Conservation (phyloP, 2,797 vertebrate genomes). For the Sylvilagus floridanus region DNA sequence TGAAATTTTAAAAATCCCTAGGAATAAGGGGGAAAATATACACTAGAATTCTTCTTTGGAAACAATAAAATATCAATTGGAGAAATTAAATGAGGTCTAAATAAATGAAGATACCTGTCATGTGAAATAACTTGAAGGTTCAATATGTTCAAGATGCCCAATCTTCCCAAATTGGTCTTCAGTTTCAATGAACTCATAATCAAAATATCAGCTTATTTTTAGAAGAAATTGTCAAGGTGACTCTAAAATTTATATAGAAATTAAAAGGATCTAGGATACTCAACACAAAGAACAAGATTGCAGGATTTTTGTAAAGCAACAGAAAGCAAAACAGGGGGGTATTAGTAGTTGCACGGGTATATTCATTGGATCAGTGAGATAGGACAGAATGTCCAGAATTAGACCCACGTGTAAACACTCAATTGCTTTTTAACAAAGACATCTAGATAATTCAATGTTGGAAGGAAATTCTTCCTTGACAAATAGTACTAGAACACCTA, state of each 20-base stretch:
- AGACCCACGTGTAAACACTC: neutral
- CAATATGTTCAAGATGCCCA: neutral
- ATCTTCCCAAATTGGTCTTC: neutral
- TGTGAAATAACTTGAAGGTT: neutral
- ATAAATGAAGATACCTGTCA: neutral
- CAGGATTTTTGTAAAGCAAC: neutral
- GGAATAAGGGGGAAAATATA: slow-evolving; percentile 28
- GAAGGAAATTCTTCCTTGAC: slow-evolving; percentile 47
- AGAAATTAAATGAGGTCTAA: slow-evolving; percentile 34
- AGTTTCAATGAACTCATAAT: neutral
- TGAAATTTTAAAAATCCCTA: neutral
- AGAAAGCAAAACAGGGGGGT: neutral
- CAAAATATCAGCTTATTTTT: slow-evolving; percentile 34
- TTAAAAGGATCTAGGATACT: neutral
- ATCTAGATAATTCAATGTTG: neutral
- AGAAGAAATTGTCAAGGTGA: neutral
- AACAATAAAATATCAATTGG: neutral
- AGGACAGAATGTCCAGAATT: neutral
- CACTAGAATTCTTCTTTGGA: neutral
- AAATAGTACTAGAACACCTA: neutral
- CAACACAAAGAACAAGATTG: neutral
- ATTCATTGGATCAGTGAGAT: neutral
- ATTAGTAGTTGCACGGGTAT: neutral
- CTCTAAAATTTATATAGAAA: slow-evolving; percentile 58
- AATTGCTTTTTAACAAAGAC: neutral